Base-by-base conservation (phyloP, 92 coral and sea anemone genomes). In the Pocillopora grandis region DNA sequence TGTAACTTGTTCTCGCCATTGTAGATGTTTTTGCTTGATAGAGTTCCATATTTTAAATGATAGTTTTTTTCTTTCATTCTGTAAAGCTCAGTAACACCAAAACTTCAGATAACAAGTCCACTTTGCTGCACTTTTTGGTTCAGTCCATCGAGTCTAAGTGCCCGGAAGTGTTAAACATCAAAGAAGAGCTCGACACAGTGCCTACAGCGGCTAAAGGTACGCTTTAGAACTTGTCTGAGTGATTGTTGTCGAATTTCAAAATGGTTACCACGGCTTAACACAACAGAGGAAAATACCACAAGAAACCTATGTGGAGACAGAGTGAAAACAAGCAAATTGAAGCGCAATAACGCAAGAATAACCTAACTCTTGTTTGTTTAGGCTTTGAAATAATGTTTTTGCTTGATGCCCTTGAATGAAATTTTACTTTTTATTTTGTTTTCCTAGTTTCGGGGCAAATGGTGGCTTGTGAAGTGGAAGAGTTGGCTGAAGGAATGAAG, bases 31-130 rank as follows among this genome's bases (percentile, higher is more conserved):
- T 42, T 42, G 5, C 52, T 42, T 3, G 5, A 42, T 0, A 42
- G 6, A 3, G 52, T 70, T 78, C 70, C 52, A 55, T 56, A 58
- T 58, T 66, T 65, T 23, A 23, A n/a, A 18, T 3, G 2, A 63
- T 12, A 17, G 21, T 77, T 64, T 2, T 67, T 69, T 13, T 68
- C 21, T 10, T 52, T 11, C 62, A 36, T 18, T 67, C 27, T 64
- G 67, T 66, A 21, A 88, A 97, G 99, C 88, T 97, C 31, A 90
- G 94, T 18, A 97, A 94, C 80, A 97, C 99, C 13, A 97, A 97
- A 80, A 97, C 99, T 7, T 90, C 99, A 8, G 99, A 97, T 74
- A 97, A 97, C 89, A 97, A 94, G 68, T 97, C 99, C 17, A 94
- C 98, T 4, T 84, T 97, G 64, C 91, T 97, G 35, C 91, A 97